Conservation (phyloP, 64 coral and sea anemone species). For the Acropora tenuis region DNA sequence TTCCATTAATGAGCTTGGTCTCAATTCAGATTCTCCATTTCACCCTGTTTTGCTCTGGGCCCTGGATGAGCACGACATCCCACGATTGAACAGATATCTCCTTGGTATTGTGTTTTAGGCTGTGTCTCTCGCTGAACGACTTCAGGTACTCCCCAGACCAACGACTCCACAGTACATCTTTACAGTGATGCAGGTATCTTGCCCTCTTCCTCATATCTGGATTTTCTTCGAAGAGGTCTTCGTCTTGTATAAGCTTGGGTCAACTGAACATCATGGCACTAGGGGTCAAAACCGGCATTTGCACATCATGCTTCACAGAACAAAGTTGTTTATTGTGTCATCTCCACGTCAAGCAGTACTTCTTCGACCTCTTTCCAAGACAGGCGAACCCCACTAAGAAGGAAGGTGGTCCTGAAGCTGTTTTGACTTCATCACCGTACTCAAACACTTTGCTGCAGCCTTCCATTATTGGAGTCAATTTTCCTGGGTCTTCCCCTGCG, state of each 20-base stretch:
- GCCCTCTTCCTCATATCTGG: not conserved
- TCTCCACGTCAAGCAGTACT: too few species aligned
- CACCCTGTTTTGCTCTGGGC: not conserved
- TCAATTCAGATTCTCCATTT: conserved; percentile 17
- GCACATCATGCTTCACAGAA: not conserved
- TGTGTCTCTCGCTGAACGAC: not conserved
- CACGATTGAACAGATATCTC: too few species aligned
- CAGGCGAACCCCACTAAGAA: not conserved
- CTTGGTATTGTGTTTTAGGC: too few species aligned
- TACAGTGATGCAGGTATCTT: conserved; percentile 2
- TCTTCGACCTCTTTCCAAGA: too few species aligned
- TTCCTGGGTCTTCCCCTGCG: not conserved
- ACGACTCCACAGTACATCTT: conserved; percentile 22
- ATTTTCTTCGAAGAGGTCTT: not conserved
- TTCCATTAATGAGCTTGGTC: not conserved
- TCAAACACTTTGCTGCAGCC: not conserved
- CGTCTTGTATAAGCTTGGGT: not conserved
- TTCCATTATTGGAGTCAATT: conserved; percentile 23
- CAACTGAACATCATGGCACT: conserved; percentile 15
- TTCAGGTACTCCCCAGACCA: conserved; percentile 27
- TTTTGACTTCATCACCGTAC: not conserved
- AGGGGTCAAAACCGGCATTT: conserved; percentile 28
- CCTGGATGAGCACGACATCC: not conserved
- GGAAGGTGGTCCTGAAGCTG: not conserved
- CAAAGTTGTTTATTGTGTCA: too few species aligned